Evolutionary conservation across 2,113 vertebrate species (phyloP), one percentile per base, ranked within the genome.

Genomic region (Oncorhynchus gorbuscha): DNA sequence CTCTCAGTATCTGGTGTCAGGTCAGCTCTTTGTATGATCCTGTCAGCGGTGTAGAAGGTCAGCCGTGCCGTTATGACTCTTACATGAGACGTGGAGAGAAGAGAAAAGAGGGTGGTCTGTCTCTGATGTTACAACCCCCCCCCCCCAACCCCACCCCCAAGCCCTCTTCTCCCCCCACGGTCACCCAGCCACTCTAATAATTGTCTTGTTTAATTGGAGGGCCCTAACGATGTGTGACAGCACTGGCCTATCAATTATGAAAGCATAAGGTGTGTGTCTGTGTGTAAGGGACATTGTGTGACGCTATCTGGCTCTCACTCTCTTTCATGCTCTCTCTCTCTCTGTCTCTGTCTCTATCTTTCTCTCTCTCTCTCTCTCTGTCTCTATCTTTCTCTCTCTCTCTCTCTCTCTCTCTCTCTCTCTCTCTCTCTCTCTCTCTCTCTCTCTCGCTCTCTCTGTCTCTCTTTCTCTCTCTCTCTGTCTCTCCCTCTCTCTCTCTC

Each of bases 191-290:
- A 22, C 69, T 58, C 48, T 77, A 68, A 81, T 81, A 81, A 87
- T 82, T 85, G 76, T 65, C 30, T 78, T 48, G 73, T 72, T 61
- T 85, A 82, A 86, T 83, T 86, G 74, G 69, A 79, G 65, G 71
- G 78, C 76, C 72, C 73, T 80, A 81, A 80, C 72, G 51, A 72
- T 49, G 78, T 62, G 48, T 51, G 66, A 49, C 75, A 79, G 73
- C 55, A 49, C 66, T 71, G 45, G 62, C 81, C 75, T 80, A 78
- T 84, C 80, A 85, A 82, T 85, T 75, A 77, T 73, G 77, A 67
- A 79, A 81, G 74, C 61, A 69, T 49, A 48, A 71, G 74, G 69
- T 79, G 78, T 58, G 35, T 39, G 35, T 39, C 6, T 39, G 35
- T 39, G 73, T 82, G 70, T 69, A 73, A 72, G 51, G 68, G 74